phyloP scores from a whole-genome alignment of 1,140 invertebrate species.

The Drosophila sp. region DNA sequence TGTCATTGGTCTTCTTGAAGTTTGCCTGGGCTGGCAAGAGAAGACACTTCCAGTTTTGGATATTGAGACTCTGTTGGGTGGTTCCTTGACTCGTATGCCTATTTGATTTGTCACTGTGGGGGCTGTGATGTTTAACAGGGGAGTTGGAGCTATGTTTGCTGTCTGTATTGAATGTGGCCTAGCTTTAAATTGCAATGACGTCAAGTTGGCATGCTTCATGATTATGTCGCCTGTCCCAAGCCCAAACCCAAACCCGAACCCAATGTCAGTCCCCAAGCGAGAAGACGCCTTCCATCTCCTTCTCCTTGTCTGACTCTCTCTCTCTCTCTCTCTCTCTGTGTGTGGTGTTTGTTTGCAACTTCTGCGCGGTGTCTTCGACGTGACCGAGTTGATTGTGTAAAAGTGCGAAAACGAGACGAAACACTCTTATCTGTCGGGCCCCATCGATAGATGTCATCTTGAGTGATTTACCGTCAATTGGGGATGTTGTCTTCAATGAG shows the following conservation, averaged over 20 bases:
- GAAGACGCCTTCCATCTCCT: slow-evolving; percentile 6
- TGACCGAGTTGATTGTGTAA: slow-evolving; percentile 66
- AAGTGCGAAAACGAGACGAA: slow-evolving; percentile 81
- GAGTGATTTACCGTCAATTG: slow-evolving; percentile 84
- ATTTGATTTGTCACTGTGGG: slow-evolving; percentile 62
- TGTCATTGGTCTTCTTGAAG: slow-evolving; percentile 67
- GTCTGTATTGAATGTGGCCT: slow-evolving; percentile 54
- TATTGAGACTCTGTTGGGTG: slow-evolving; percentile 32
- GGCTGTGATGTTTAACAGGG: slow-evolving; percentile 28
- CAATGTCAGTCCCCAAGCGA: slow-evolving; percentile 32
- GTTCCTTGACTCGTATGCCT: slow-evolving; percentile 57
- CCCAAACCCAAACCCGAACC: slow-evolving; percentile 8
- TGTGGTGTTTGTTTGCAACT: slow-evolving; percentile 26
- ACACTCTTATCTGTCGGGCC: slow-evolving; percentile 72
- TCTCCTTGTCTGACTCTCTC: slow-evolving; percentile 29
- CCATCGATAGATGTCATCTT: slow-evolving; percentile 83
- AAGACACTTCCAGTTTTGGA: neutral
- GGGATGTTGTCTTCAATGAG: slow-evolving; percentile 82
- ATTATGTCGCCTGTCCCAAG: slow-evolving; percentile 60
- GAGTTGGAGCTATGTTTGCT: slow-evolving; percentile 14
- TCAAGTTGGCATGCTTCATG: slow-evolving; percentile 76
- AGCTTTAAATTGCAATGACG: slow-evolving; percentile 78
- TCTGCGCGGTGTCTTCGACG: slow-evolving; percentile 48
- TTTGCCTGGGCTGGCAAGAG: slow-evolving; percentile 13
- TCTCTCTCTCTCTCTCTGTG: slow-evolving; percentile 2